phyloP scores from a whole-genome alignment of 2,888 invertebrate genomes.

The Agrochola lychnidis region DNA sequence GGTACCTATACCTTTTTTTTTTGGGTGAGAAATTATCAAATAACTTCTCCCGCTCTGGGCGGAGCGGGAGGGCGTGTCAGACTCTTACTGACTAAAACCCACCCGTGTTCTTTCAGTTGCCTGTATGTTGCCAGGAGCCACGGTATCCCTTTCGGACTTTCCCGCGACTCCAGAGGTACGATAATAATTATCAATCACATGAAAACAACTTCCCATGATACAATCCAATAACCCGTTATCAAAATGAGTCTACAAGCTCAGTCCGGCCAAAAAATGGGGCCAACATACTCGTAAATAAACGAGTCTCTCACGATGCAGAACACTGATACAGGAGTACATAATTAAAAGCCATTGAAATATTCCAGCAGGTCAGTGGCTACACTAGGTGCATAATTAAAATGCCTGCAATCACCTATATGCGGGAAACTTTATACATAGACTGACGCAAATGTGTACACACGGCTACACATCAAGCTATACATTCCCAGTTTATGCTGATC shows the following conservation, averaged over 20 bases:
- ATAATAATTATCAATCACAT: no score
- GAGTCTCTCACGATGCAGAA: constrained; percentile 34
- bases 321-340: constrained; percentile 54
- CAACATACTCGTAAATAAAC: constrained; percentile 49
- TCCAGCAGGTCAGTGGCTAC: constrained; percentile 42
- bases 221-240: neutral
- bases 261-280: neutral
- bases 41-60: no score
- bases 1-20: no score
- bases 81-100: no score
- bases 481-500: no score
- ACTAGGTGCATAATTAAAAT: constrained; percentile 61
- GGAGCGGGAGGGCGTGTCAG: no score
- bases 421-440: constrained; percentile 36
- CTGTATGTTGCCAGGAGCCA: no score
- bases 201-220: neutral
- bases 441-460: neutral
- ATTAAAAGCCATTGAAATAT: constrained; percentile 59
- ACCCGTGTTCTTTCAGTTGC: no score
- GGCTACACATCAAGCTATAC: no score
- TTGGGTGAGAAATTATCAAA: no score
- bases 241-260: neutral
- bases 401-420: constrained; percentile 50
- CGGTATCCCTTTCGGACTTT: no score
- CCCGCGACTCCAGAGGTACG: no score